These are phyloP conservation scores for Champsocephalus esox DNA, from an alignment of 2,797 vertebrate genomes.

Conservation along the genomic window DNA sequence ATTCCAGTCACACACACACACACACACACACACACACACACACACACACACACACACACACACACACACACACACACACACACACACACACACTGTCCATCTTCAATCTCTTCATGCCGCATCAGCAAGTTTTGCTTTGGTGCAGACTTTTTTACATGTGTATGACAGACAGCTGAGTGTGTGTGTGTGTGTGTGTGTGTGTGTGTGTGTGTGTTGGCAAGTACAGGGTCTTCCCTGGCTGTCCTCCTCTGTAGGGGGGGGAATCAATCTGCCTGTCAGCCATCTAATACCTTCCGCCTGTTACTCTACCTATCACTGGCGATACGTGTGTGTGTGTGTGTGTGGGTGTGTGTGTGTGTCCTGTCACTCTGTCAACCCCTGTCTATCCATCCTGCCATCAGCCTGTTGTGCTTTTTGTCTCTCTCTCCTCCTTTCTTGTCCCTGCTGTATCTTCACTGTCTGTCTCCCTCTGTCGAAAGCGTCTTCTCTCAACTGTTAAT, in stretches of 20 bases:
- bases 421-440: slow-evolving; percentile 28
- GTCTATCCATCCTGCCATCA: slow-evolving; percentile 24
- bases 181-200: too few species aligned
- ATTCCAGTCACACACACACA: slow-evolving; percentile 29
- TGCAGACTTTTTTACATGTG: slow-evolving; percentile 21
- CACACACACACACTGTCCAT: slow-evolving; percentile 12
- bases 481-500: slow-evolving; percentile 19
- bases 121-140: slow-evolving; percentile 26
- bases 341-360: slow-evolving; percentile 12
- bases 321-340: slow-evolving; percentile 20
- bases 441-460: slow-evolving; percentile 17
- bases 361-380: slow-evolving; percentile 51
- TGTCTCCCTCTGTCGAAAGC: slow-evolving; percentile 8
- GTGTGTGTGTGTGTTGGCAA: slow-evolving; percentile 18
- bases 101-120: slow-evolving; percentile 36
- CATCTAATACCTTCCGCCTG: slow-evolving; percentile 61
- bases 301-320: slow-evolving; percentile 52
- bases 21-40: not conserved
- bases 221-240: slow-evolving; percentile 47
- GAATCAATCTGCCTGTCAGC: slow-evolving; percentile 79
- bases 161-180: slow-evolving; percentile 46
- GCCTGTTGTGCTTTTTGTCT: slow-evolving; percentile 34
- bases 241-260: slow-evolving; percentile 43
- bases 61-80: too few species aligned
- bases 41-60: too few species aligned